phyloP scores from a whole-genome alignment of 1,140 invertebrate species.

The Drosophila nikananu region DNA sequence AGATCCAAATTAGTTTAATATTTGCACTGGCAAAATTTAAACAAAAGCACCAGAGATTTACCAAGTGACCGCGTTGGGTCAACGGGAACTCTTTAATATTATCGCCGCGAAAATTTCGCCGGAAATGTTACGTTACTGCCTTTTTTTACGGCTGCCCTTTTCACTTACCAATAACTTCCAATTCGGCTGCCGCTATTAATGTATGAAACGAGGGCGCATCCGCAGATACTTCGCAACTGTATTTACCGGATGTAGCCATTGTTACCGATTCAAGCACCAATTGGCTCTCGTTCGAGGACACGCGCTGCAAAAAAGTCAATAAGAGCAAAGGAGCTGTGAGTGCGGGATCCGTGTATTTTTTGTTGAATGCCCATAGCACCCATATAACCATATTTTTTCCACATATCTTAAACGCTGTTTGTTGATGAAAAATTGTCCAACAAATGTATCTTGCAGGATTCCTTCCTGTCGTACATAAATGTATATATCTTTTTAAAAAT shows the following conservation, averaged over 20 bases:
- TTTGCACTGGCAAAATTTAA: background rate
- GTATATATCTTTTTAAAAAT: conserved; percentile 16
- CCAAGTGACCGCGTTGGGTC: background rate
- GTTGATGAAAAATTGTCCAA: conserved; percentile 49
- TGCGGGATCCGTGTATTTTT: conserved; percentile 40
- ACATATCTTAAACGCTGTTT: background rate
- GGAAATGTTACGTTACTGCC: background rate
- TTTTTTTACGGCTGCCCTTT: conserved; percentile 18
- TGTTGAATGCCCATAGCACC: conserved; percentile 34
- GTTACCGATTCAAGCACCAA: conserved; percentile 87
- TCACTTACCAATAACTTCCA: conserved; percentile 91
- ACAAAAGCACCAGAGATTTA: background rate
- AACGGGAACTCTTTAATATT: conserved; percentile 1
- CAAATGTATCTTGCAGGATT: conserved; percentile 62
- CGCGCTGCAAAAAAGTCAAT: conserved; percentile 85
- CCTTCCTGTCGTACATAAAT: conserved; percentile 28
- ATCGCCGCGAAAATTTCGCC: background rate
- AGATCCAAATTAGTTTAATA: conserved; percentile 18
- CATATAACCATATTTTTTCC: conserved; percentile 32
- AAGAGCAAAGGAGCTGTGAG: conserved; percentile 23
- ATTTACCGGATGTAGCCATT: conserved; percentile 88
- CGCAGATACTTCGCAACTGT: conserved; percentile 93
- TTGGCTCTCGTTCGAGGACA: conserved; percentile 88
- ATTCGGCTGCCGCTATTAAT: conserved; percentile 88
- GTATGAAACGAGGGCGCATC: conserved; percentile 95